A percentile compares a stretch with the other conserved stretches of the same genome.
Conservation (phyloP, 2,888 invertebrate genomes). For the Prenolepis imparis region DNA sequence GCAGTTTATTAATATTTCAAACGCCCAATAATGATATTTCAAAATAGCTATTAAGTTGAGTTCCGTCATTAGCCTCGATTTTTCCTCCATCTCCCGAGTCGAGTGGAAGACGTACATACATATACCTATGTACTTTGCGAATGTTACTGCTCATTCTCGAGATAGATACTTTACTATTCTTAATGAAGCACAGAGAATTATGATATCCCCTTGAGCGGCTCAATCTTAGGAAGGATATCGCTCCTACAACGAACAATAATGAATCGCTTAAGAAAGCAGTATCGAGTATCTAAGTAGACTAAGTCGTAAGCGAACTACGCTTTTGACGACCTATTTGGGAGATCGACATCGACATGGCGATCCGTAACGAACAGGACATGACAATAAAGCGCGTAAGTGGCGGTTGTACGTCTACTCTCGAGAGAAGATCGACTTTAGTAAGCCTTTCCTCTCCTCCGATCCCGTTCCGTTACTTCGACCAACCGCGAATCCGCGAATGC, state of each 20-base stretch:
- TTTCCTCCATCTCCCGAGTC: neutral
- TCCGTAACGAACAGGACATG: constrained; percentile 47
- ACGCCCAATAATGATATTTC: constrained; percentile 6
- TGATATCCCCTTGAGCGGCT: neutral
- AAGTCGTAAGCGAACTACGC: constrained; percentile 4
- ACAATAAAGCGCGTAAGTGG: constrained; percentile 19
- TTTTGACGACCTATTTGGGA: constrained; percentile 29
- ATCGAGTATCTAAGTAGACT: constrained; percentile 17
- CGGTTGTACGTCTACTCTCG: constrained; percentile 22
- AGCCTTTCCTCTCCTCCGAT: neutral
- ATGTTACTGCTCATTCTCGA: neutral
- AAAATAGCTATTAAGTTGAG: constrained; percentile 12
- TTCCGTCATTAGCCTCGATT: constrained; percentile 20
- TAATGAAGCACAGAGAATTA: constrained; percentile 42
- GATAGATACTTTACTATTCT: constrained; percentile 18
- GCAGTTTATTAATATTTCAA: neutral
- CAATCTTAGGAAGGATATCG: neutral
- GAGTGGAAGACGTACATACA: neutral
- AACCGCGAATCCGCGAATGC: neutral
- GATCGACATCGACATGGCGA: constrained; percentile 37
- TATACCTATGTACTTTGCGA: neutral
- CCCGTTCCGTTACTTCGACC: constrained; percentile 67
- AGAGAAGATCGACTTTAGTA: constrained; percentile 34
- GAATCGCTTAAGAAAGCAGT: constrained; percentile 18
- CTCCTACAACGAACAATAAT: neutral